Evolutionary conservation across 1,140 invertebrate genomes (phyloP).

Genomic region (Arctopsyche grandis): DNA sequence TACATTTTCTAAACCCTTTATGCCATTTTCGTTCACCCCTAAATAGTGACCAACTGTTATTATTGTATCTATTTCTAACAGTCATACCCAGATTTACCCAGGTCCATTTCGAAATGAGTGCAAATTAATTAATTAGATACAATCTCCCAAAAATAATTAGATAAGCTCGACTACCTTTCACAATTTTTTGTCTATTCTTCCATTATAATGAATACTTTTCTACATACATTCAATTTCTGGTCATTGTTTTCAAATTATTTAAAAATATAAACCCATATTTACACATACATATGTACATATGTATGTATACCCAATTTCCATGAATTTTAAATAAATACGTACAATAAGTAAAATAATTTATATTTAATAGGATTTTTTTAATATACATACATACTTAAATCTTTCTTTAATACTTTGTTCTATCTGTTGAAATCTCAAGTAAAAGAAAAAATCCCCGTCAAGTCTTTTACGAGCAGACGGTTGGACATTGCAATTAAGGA

Average conservation of each 20-base stretch:
- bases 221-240: too few relatives aligned
- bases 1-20: neutral
- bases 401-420: neutral
- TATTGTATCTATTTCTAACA: constrained; percentile 29
- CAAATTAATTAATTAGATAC: neutral
- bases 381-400: neutral
- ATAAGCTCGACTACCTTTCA: too few relatives aligned
- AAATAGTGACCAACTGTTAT: neutral
- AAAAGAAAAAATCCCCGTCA: neutral
- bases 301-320: too few relatives aligned
- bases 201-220: too few relatives aligned
- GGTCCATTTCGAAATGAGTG: too few relatives aligned
- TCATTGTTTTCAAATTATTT: too few relatives aligned
- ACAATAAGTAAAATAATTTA: neutral
- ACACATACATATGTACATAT: too few relatives aligned
- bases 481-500: neutral
- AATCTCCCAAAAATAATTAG: too few relatives aligned
- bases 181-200: too few relatives aligned
- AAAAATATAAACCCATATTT: too few relatives aligned
- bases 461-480: neutral
- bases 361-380: neutral
- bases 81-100: neutral
- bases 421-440: neutral
- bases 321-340: too few relatives aligned
- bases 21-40: neutral